Evolutionary conservation across 2,888 invertebrate species (phyloP).

Genomic region (Drosophila koepferae): DNA sequence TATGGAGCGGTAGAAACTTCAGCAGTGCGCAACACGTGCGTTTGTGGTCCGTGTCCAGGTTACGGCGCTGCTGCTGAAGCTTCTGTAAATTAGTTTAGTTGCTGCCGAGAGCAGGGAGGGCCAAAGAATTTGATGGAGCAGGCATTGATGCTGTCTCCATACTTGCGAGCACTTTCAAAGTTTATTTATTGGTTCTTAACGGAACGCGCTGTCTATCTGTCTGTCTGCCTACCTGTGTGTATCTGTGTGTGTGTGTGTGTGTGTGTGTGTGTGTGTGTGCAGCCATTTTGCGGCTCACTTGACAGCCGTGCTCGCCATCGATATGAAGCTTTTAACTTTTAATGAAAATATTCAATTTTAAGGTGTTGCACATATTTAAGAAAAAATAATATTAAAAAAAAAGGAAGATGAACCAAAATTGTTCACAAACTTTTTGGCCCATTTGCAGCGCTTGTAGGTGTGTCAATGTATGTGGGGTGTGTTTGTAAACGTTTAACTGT

Average conservation of each 20-base stretch:
- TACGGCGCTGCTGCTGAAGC: constrained; percentile 43
- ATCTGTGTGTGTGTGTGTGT: neutral
- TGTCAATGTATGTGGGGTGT: neutral
- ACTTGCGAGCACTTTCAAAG: constrained; percentile 65
- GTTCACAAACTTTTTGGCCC: constrained; percentile 32
- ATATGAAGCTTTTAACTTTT: constrained; percentile 74
- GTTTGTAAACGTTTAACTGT: neutral
- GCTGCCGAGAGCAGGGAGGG: neutral
- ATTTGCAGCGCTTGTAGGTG: constrained; percentile 16
- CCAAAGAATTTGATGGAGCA: neutral
- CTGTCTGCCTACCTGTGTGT: constrained; percentile 4
- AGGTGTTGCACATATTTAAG: constrained; percentile 75
- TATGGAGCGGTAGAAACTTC: constrained; percentile 16
- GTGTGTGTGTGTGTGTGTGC: constrained; percentile 8
- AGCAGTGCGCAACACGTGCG: constrained; percentile 58
- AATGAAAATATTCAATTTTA: constrained; percentile 80
- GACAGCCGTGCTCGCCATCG: constrained; percentile 40
- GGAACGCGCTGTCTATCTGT: constrained; percentile 7
- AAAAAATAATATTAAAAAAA: constrained; percentile 22
- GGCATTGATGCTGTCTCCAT: constrained; percentile 18
- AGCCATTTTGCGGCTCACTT: constrained; percentile 46
- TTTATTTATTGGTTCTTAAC: constrained; percentile 73
- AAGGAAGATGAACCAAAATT: constrained; percentile 2
- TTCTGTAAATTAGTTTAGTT: constrained; percentile 59
- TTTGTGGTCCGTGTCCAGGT: constrained; percentile 41